Percentiles rank a stretch among this genome's conserved stretches.
Evolutionary conservation across 2,888 invertebrate species (phyloP).

Genomic region (Conomelus anceps): DNA sequence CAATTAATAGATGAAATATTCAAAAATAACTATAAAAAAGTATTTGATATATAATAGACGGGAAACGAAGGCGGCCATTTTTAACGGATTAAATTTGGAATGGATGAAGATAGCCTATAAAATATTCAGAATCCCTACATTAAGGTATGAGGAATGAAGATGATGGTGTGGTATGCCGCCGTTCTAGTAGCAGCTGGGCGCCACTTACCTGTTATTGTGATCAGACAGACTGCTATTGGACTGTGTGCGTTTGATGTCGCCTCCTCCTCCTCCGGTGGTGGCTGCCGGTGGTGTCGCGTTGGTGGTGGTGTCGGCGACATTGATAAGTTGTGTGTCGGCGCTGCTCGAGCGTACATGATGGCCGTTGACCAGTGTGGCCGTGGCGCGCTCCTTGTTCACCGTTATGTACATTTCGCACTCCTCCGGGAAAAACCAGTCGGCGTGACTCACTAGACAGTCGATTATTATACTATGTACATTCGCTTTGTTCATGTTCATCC

Average conservation of each 20-base stretch:
- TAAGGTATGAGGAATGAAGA: no score
- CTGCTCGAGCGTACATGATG: constrained; percentile 52
- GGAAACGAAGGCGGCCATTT: no score
- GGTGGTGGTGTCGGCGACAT: constrained; percentile 41
- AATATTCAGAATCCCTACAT: no score
- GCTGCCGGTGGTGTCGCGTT: constrained; percentile 60
- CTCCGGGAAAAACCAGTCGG: constrained; percentile 76
- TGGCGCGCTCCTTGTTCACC: constrained; percentile 44
- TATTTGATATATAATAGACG: no score
- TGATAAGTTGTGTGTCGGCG: constrained; percentile 51
- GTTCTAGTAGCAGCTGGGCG: no score
- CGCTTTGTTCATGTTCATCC: constrained; percentile 73
- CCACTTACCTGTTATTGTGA: constrained; percentile 34
- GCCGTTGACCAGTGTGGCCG: constrained; percentile 23
- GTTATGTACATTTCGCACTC: constrained; percentile 66
- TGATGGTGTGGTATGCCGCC: no score
- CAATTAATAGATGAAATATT: no score
- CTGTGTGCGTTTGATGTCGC: constrained; percentile 52
- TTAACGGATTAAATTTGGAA: no score
- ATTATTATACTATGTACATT: constrained; percentile 76
- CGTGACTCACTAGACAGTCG: constrained; percentile 72
- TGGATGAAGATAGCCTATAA: no score
- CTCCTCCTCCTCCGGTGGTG: constrained; percentile 42
- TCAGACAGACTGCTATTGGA: constrained; percentile 62
- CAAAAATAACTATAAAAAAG: no score